phyloP scores from a whole-genome alignment of 1,140 invertebrate genomes.

The Limonius californicus region DNA sequence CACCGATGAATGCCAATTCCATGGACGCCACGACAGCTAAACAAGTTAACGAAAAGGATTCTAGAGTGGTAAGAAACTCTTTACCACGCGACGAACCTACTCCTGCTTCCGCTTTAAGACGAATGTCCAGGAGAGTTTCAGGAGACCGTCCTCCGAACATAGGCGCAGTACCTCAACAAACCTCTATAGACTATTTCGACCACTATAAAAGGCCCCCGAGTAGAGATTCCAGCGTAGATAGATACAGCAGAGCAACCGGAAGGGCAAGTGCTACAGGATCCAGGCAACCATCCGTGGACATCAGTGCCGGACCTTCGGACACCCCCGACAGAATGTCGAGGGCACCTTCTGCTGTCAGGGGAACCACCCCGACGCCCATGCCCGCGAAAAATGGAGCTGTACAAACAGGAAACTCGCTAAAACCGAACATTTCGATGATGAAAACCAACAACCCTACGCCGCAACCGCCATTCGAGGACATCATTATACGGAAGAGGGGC shows the following conservation, averaged over 20 bases:
- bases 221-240: conserved; percentile 80
- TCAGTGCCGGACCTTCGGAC: conserved; percentile 47
- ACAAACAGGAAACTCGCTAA: conserved; percentile 43
- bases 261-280: conserved; percentile 55
- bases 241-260: conserved; percentile 61
- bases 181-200: conserved; percentile 75
- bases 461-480: conserved; percentile 67
- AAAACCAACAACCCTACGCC: background rate
- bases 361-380: conserved; percentile 46
- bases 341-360: conserved; percentile 40
- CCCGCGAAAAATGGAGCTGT: conserved; percentile 49
- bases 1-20: background rate
- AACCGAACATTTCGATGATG: background rate
- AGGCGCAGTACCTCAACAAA: conserved; percentile 49
- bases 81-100: conserved; percentile 33
- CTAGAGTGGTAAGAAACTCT: conserved; percentile 27
- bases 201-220: conserved; percentile 90
- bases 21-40: background rate
- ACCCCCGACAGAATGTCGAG: conserved; percentile 48
- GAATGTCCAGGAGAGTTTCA: conserved; percentile 50
- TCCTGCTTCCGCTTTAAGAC: conserved; percentile 36
- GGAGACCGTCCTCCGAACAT: conserved; percentile 51
- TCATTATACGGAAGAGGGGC: conserved; percentile 70
- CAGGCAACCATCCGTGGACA: conserved; percentile 73
- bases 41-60: conserved; percentile 11